phyloP scores from a whole-genome alignment of 2,797 vertebrate species.

The Rhynchonycteris naso region DNA sequence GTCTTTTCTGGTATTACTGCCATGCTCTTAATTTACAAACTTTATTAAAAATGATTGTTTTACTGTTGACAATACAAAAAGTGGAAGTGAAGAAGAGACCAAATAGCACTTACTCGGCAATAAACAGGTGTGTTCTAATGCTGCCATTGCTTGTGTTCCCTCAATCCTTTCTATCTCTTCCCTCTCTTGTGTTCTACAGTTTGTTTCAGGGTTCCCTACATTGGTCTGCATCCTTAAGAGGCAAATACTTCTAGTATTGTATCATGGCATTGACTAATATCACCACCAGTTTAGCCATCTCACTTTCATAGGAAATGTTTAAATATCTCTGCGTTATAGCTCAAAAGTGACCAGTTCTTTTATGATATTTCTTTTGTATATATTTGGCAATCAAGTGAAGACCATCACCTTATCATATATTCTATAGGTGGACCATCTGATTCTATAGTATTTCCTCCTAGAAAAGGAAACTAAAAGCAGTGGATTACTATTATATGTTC shows the following conservation, averaged over 20 bases:
- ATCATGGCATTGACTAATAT: not conserved
- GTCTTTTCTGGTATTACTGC: not conserved
- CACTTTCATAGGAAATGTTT: not conserved
- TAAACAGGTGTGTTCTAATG: not conserved
- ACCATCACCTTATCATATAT: not conserved
- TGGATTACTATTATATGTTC: conserved; percentile 35
- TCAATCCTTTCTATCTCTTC: not conserved
- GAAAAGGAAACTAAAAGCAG: conserved; percentile 20
- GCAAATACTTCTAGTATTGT: not conserved
- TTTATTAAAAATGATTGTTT: not conserved
- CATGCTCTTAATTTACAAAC: not conserved
- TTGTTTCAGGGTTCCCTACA: not conserved
- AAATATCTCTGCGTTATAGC: not conserved
- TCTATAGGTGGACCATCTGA: not conserved
- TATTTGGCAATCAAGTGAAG: not conserved
- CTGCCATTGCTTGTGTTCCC: not conserved
- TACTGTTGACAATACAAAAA: not conserved
- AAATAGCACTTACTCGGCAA: not conserved
- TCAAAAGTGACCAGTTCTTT: not conserved
- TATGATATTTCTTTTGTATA: not conserved
- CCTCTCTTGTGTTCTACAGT: not conserved
- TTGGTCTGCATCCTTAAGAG: not conserved
- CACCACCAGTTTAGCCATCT: not conserved
- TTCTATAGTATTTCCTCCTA: not conserved
- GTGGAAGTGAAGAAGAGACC: not conserved